Percentiles rank a stretch among this genome's conserved stretches.
These are phyloP conservation scores for Tychaedon coryphoeus DNA, from an alignment of 2,113 vertebrate genomes.

Conservation along the genomic window DNA sequence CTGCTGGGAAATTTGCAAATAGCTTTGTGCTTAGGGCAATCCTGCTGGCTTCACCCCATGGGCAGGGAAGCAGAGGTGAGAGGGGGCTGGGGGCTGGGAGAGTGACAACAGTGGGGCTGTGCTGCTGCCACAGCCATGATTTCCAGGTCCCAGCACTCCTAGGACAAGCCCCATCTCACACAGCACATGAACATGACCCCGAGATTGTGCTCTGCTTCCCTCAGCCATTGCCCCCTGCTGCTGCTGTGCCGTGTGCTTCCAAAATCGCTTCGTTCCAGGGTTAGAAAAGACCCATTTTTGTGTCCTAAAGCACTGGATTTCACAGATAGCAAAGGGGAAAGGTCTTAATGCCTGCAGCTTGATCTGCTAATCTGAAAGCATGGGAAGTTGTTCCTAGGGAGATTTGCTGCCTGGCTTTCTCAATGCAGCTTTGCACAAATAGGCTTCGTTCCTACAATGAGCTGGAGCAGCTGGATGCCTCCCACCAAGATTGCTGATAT, in stretches of 20 bases:
- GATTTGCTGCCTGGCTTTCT: neutral
- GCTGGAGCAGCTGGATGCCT: constrained; percentile 21
- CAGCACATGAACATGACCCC: neutral
- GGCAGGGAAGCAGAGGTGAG: neutral
- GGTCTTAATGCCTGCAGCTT: constrained; percentile 20
- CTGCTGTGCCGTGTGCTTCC: neutral
- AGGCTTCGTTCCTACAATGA: neutral
- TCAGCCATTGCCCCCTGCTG: neutral
- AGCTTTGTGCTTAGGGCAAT: neutral
- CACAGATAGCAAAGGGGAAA: neutral
- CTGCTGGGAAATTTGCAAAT: neutral
- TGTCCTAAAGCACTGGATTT: neutral
- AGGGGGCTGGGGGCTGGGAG: neutral
- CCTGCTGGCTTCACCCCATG: neutral
- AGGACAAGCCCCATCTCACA: neutral
- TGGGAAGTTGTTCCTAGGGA: neutral
- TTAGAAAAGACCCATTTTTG: constrained; percentile 26
- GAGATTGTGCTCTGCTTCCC: neutral
- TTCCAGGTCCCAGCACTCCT: neutral
- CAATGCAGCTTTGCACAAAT: neutral
- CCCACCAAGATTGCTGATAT: constrained; percentile 30
- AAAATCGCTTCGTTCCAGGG: constrained; percentile 49
- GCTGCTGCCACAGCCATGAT: neutral
- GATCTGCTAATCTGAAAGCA: constrained; percentile 25
- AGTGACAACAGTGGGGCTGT: neutral